Evolutionary conservation across 2,113 vertebrate species (phyloP).

Genomic region (Microcebus ravelobensis): DNA sequence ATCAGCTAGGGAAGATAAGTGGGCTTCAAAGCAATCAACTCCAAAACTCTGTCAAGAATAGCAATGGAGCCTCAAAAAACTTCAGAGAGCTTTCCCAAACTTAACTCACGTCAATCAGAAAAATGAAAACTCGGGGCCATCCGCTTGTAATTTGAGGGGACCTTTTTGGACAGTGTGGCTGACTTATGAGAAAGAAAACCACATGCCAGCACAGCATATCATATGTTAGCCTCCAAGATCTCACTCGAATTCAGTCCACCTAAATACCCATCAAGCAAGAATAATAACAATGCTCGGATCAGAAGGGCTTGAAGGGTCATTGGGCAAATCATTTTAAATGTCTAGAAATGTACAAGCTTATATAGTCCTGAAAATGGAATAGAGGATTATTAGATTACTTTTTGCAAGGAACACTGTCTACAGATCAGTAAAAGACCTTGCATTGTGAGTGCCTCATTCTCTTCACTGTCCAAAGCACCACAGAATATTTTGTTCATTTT

Average conservation of each 20-base stretch:
- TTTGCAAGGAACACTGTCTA: not conserved
- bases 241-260: not conserved
- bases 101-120: constrained; percentile 54
- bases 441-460: not conserved
- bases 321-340: constrained; percentile 30
- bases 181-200: not conserved
- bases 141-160: not conserved
- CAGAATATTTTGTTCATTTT: constrained; percentile 17
- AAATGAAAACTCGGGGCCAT: constrained; percentile 47
- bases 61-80: constrained; percentile 51
- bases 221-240: not conserved
- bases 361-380: not conserved
- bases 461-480: not conserved
- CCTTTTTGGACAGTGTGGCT: not conserved
- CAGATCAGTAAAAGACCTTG: not conserved
- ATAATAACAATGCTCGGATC: not conserved
- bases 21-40: constrained; percentile 74
- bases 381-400: constrained; percentile 9
- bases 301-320: accelerated
- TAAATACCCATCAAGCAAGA: not conserved
- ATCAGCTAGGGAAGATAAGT: constrained; percentile 79
- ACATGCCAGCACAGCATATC: not conserved
- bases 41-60: constrained; percentile 59
- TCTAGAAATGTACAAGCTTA: constrained; percentile 15
- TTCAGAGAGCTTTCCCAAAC: constrained; percentile 51